Base-by-base conservation (phyloP, 1,140 invertebrate genomes). In the Listronotus oregonensis region DNA sequence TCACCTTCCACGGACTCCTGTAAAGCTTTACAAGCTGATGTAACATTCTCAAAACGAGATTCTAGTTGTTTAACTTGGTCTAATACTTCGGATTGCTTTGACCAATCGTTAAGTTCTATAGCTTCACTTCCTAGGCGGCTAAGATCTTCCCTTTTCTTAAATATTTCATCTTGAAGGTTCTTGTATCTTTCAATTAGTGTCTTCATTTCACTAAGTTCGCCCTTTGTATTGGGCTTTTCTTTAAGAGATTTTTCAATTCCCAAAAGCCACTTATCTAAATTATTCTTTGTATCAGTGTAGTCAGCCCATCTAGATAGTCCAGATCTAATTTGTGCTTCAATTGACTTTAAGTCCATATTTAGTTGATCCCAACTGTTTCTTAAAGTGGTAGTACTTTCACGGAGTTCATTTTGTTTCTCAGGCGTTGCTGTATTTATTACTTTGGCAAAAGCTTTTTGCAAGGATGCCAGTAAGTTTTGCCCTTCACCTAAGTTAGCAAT, bases 161-260 rank as follows among this genome's bases (percentile, higher is more conserved):
- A 82, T 9, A 95, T 88, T 80, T 93, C 91, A 50, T 88, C 86
- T 68, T 87, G 84, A 17, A 91, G 83, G 60, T 92, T 87, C 73
- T 89, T 92, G 66, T 89, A 94, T 74, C 92, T 87, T 76, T 97
- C 95, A 1, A 94, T 80, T 17, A 93, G 81, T 0, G 92, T 95
- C 79, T 94, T 95, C 88, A 96, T 95, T 81, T 95, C 93, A 51
- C 92, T 89, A 6, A 95, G 79, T 80, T 95, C 93, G 32, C 91
- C 92, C 73, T 89, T 90, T 0, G 89, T 90, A 46, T 88, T 82
- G 0, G 87, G 84, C 12, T 86, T 80, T 52, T 83, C 81, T 60
- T 86, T 82, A 0, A 94, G 74, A 21, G 80, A 81, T 47, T 84
- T 81, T 77, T 90, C 88, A 0, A 85, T 89, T 46, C 86, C 85